Conservation (phyloP, 2,888 invertebrate genomes). For the Buathra laborator region DNA sequence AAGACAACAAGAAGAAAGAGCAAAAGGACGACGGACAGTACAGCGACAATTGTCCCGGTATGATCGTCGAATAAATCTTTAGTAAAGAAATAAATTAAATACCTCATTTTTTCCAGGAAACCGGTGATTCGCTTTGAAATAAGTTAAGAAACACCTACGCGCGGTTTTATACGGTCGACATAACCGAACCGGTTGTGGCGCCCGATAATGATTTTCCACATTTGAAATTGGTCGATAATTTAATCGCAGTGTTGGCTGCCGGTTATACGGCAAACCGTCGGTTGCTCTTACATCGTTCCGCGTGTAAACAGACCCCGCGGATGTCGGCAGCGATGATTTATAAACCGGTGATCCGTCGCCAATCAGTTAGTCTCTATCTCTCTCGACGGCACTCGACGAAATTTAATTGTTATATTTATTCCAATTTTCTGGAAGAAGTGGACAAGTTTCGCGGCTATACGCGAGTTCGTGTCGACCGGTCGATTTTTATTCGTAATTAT, state of each 20-base stretch:
- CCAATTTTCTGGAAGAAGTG: conserved; percentile 3
- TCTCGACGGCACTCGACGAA: neutral
- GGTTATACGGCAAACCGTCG: conserved; percentile 8
- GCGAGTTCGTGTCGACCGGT: neutral
- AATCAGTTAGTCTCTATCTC: conserved; percentile 4
- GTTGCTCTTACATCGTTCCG: conserved; percentile 30
- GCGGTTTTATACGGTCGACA: no score
- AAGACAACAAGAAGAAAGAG: conserved; percentile 73
- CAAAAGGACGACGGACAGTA: conserved; percentile 14
- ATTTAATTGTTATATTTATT: conserved; percentile 45
- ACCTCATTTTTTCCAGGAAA: no score
- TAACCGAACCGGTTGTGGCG: no score
- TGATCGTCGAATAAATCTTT: conserved; percentile 7
- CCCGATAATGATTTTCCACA: no score
- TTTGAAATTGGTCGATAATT: no score
- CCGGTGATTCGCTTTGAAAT: no score
- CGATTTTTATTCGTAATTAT: no score
- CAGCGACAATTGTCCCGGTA: conserved; percentile 72
- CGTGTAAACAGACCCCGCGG: conserved; percentile 32
- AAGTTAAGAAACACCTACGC: no score
- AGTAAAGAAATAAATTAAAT: no score
- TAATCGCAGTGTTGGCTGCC: neutral
- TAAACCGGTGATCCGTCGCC: neutral
- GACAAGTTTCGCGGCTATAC: neutral
- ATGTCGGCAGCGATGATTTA: conserved; percentile 14